These are phyloP conservation scores for Blennius ocellaris DNA, from an alignment of 2,113 vertebrate species.

Conservation along the genomic window DNA sequence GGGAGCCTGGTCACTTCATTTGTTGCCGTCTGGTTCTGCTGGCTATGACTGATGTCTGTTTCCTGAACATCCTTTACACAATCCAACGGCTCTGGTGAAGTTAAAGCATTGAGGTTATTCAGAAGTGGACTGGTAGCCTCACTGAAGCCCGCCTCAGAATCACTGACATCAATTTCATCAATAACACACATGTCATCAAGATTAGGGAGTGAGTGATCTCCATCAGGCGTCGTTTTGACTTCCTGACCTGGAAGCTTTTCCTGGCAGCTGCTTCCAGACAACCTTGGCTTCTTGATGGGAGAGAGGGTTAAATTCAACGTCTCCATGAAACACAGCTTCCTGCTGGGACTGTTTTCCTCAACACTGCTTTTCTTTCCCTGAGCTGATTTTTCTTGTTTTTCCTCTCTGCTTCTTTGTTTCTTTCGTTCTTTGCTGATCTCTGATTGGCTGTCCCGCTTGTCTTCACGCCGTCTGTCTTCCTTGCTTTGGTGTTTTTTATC, in stretches of 20 bases:
- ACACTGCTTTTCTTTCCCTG: constrained; percentile 1
- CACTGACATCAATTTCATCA: constrained; percentile 71
- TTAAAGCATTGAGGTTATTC: background rate
- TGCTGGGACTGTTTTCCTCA: constrained; percentile 75
- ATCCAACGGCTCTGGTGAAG: background rate
- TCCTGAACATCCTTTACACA: background rate
- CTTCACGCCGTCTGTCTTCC: constrained; percentile 41
- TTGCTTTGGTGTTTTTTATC: constrained; percentile 62
- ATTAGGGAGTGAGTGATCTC: constrained; percentile 46
- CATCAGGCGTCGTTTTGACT: constrained; percentile 26
- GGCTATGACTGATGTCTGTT: background rate
- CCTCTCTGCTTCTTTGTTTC: constrained; percentile 64
- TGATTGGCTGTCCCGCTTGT: constrained; percentile 39
- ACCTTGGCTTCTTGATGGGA: constrained; percentile 87
- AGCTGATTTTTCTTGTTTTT: constrained; percentile 67
- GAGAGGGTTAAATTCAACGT: constrained; percentile 96
- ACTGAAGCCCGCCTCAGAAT: constrained; percentile 27
- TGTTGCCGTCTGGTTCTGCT: background rate
- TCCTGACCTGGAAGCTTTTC: constrained; percentile 32
- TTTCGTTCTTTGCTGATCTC: constrained; percentile 73
- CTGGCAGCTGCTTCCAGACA: constrained; percentile 1
- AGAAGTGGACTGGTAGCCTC: background rate
- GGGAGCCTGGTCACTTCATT: background rate
- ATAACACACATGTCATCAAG: constrained; percentile 76
- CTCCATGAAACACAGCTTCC: constrained; percentile 97